These are phyloP conservation scores for Bacillus rossius DNA, from an alignment of 1,140 invertebrate species.

Conservation along the genomic window DNA sequence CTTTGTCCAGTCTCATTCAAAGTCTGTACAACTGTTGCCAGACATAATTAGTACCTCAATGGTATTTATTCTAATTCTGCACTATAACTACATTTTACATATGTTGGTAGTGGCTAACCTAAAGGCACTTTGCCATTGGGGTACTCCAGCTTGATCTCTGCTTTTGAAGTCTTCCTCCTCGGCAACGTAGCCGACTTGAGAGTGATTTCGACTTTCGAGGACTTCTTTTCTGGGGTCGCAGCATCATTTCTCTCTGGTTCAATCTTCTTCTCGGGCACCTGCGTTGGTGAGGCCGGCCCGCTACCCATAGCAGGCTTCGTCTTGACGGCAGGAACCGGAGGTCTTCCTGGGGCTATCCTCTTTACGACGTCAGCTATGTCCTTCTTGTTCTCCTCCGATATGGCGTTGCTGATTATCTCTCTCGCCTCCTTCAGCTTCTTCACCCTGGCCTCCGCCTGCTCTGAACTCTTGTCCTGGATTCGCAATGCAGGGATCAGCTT, in stretches of 20 bases:
- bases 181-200: slow-evolving; percentile 60
- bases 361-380: slow-evolving; percentile 12
- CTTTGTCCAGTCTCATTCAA: too few relatives aligned
- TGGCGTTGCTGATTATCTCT: slow-evolving; percentile 52
- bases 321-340: slow-evolving; percentile 43
- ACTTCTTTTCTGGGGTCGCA: slow-evolving; percentile 39
- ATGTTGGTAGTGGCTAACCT: too few relatives aligned
- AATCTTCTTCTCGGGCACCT: slow-evolving; percentile 10
- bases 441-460: slow-evolving; percentile 1
- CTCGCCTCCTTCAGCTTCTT: slow-evolving; percentile 49
- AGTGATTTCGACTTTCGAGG: slow-evolving; percentile 57
- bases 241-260: slow-evolving; percentile 22
- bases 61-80: too few relatives aligned
- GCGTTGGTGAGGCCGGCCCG: neutral
- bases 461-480: neutral
- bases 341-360: slow-evolving; percentile 37
- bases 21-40: too few relatives aligned
- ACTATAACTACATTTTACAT: too few relatives aligned
- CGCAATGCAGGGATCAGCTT: slow-evolving; percentile 1
- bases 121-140: slow-evolving; percentile 24
- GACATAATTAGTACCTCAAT: too few relatives aligned
- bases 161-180: slow-evolving; percentile 55
- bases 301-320: neutral
- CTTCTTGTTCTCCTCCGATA: slow-evolving; percentile 42
- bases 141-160: slow-evolving; percentile 54